These are phyloP conservation scores for Alviniconcha strummeri DNA, from an alignment of 2,888 invertebrate species.

Conservation along the genomic window DNA sequence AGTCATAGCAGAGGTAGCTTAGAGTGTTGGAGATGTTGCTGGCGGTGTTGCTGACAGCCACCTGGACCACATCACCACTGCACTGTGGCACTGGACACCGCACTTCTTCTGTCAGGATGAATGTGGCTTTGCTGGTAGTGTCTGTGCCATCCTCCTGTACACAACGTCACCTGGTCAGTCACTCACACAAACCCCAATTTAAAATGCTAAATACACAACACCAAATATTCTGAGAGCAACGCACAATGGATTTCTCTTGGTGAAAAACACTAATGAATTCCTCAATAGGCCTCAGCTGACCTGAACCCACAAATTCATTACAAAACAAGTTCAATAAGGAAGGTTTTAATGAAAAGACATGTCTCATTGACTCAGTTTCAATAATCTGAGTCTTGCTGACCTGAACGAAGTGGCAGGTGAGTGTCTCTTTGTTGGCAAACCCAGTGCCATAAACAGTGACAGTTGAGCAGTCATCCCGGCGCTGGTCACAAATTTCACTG, in stretches of 20 bases:
- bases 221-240: too few species aligned
- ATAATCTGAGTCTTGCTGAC: too few species aligned
- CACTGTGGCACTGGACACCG: constrained; percentile 39
- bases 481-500: constrained; percentile 42
- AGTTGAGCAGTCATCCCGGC: constrained; percentile 34
- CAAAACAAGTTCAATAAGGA: too few species aligned
- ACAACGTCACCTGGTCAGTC: not conserved
- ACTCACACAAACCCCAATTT: not conserved
- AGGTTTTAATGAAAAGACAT: too few species aligned
- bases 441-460: constrained; percentile 44
- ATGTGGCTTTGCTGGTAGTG: constrained; percentile 2
- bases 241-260: too few species aligned
- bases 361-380: too few species aligned
- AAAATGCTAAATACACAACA: not conserved
- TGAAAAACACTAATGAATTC: too few species aligned
- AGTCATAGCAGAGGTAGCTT: constrained; percentile 39
- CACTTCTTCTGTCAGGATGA: constrained; percentile 38
- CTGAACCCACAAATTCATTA: too few species aligned
- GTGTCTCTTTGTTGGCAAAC: constrained; percentile 44
- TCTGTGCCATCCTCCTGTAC: constrained; percentile 11
- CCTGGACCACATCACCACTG: constrained; percentile 23
- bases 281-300: too few species aligned
- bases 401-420: constrained; percentile 42
- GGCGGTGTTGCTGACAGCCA: constrained; percentile 43
- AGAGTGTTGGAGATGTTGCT: constrained; percentile 34